phyloP scores from a whole-genome alignment of 2,888 invertebrate genomes.

The Tinea pellionella region DNA sequence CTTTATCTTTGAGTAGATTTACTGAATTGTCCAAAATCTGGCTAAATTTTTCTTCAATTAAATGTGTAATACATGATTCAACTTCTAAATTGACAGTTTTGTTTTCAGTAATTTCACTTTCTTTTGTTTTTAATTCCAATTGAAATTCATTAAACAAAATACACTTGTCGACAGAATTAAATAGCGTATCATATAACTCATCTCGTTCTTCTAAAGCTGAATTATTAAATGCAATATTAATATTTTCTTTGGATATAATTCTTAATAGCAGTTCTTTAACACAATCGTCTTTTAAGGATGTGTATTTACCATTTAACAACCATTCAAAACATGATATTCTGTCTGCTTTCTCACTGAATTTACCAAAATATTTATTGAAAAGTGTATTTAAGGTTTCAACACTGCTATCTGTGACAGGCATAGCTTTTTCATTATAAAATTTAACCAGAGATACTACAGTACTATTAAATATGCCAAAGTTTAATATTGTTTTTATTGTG shows the following conservation, averaged over 20 bases:
- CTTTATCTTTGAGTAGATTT: slow-evolving; percentile 22
- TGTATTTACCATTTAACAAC: slow-evolving; percentile 33
- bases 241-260: slow-evolving; percentile 42
- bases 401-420: slow-evolving; percentile 43
- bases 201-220: neutral
- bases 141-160: slow-evolving; percentile 51
- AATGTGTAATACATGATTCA: neutral
- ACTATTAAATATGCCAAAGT: slow-evolving; percentile 33
- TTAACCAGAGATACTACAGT: slow-evolving; percentile 40
- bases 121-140: slow-evolving; percentile 21
- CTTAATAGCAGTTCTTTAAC: slow-evolving; percentile 35
- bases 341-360: slow-evolving; percentile 34
- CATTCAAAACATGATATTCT: slow-evolving; percentile 40
- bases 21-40: slow-evolving; percentile 2
- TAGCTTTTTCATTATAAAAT: slow-evolving; percentile 48
- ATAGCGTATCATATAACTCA: slow-evolving; percentile 33
- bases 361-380: slow-evolving; percentile 42
- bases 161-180: slow-evolving; percentile 36
- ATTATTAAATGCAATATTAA: slow-evolving; percentile 19
- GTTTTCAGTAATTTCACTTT: neutral
- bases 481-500: slow-evolving; percentile 39
- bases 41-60: neutral
- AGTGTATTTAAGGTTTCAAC: slow-evolving; percentile 38
- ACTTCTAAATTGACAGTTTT: neutral
- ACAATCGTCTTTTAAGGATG: slow-evolving; percentile 22